Conservation (phyloP, 2,797 vertebrate species). For the Sphenopsis melanotis region DNA sequence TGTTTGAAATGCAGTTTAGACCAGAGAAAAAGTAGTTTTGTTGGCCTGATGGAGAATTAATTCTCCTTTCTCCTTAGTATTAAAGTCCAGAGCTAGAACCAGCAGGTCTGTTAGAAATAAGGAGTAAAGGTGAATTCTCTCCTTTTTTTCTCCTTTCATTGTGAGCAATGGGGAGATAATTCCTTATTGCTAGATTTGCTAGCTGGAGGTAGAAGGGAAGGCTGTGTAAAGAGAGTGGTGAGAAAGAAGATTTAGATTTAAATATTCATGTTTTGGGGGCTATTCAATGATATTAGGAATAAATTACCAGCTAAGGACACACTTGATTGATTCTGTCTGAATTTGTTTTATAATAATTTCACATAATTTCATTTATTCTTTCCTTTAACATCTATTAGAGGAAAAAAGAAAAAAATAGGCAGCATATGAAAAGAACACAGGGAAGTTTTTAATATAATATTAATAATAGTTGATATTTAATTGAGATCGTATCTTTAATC, state of each 20-base stretch:
- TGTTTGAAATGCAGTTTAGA: slow-evolving; percentile 24
- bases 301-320: slow-evolving; percentile 65
- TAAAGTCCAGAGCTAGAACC: neutral
- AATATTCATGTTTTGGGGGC: slow-evolving; percentile 54
- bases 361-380: slow-evolving; percentile 47
- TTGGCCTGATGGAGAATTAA: neutral
- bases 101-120: neutral
- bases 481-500: slow-evolving; percentile 77
- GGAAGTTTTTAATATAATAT: slow-evolving; percentile 69
- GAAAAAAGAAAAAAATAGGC: slow-evolving; percentile 52
- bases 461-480: slow-evolving; percentile 75
- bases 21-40: neutral
- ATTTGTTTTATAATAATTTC: slow-evolving; percentile 69
- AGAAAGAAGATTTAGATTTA: slow-evolving; percentile 51
- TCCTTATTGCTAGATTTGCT: slow-evolving; percentile 21
- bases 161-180: slow-evolving; percentile 2
- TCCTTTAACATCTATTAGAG: slow-evolving; percentile 53
- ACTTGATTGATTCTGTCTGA: slow-evolving; percentile 52
- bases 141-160: neutral
- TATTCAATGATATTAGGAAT: slow-evolving; percentile 65
- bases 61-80: slow-evolving; percentile 3
- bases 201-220: slow-evolving; percentile 29
- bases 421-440: slow-evolving; percentile 42
- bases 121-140: neutral
- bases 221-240: slow-evolving; percentile 7